Base-by-base conservation (phyloP, 2,113 vertebrate genomes). In the Neogobius melanostomus region DNA sequence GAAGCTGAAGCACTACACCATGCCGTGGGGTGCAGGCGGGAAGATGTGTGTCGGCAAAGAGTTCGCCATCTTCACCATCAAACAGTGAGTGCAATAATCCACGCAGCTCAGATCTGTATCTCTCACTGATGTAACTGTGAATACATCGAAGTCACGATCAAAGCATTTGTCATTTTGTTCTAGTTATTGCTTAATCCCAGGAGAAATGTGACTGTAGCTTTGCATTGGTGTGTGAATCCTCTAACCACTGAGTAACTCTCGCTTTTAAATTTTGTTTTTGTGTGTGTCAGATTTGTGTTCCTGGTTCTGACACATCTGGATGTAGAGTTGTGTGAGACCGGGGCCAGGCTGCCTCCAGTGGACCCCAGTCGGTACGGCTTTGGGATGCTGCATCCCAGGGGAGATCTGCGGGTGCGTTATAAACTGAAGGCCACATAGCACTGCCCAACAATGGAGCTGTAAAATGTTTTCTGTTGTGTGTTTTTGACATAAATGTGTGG, bases 1-100 rank as follows among this genome's bases (percentile, higher is more conserved):
- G 61, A 85, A 66, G 52, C 71, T 96, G 69, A 93, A 94, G 75
- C 85, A 91, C 69, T 88, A 83, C 85, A 94, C 52, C 49, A 64
- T 95, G 94, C 94, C 89, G 0, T 94, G 94, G 94, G 95, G 94
- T 0, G 94, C 91, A 0, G 94, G 93, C 11, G 76, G 7, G 7
- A 95, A 93, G 21, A 69, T 83, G 3, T 91, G 91, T 11, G 79
- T 91, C 5, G 95, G 94, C 49, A 90, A 83, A 50, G 76, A 59
- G 0, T 88, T 89, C 0, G 95, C 94, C 8, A n/a, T 80, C 63
- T 82, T 64, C 53, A 82, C 92, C 84, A 92, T 93, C 79, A 94
- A 95, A 89, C 90, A 92, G 95, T 93, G 71, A 95, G 94, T 72
- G 61, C 69, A 45, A 50, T 17, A 50, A 48, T 48, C 64, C 12